These are phyloP conservation scores for Sandelia bainsii DNA, from an alignment of 2,797 vertebrate species.

Conservation along the genomic window DNA sequence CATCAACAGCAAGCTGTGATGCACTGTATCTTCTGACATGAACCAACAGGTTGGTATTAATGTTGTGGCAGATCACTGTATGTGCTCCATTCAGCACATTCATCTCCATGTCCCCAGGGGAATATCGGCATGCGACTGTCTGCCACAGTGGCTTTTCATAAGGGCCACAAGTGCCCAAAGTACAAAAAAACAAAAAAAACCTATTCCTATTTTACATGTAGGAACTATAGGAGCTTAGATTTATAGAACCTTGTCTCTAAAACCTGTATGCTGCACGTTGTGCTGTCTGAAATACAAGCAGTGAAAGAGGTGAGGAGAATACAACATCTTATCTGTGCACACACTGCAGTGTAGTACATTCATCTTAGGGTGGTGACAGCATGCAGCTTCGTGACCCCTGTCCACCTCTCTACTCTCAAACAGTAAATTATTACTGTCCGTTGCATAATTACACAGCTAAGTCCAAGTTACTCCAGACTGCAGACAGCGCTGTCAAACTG, in stretches of 20 bases:
- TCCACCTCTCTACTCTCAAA: conserved; percentile 39
- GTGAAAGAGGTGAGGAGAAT: conserved; percentile 17
- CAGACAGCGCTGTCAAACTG: conserved; percentile 36
- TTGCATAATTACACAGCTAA: conserved; percentile 66
- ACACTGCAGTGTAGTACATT: conserved; percentile 43
- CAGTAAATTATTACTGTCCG: conserved; percentile 66
- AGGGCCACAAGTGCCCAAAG: no score
- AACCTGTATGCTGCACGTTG: not conserved
- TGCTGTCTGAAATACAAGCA: conserved; percentile 12
- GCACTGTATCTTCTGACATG: no score
- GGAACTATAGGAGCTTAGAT: not conserved
- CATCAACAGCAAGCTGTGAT: no score
- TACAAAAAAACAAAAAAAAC: no score
- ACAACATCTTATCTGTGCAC: conserved; percentile 28
- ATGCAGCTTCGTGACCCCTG: conserved; percentile 39
- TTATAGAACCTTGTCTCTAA: not conserved
- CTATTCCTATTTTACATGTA: not conserved
- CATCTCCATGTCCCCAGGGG: not conserved
- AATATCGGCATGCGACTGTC: not conserved
- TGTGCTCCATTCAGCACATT: not conserved
- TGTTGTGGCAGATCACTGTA: not conserved
- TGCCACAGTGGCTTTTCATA: not conserved
- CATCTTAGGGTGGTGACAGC: conserved; percentile 42
- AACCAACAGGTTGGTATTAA: no score
- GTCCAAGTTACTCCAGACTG: conserved; percentile 38